Evolutionary conservation across 2,797 vertebrate species (phyloP).

Genomic region (Rachycentron canadum): DNA sequence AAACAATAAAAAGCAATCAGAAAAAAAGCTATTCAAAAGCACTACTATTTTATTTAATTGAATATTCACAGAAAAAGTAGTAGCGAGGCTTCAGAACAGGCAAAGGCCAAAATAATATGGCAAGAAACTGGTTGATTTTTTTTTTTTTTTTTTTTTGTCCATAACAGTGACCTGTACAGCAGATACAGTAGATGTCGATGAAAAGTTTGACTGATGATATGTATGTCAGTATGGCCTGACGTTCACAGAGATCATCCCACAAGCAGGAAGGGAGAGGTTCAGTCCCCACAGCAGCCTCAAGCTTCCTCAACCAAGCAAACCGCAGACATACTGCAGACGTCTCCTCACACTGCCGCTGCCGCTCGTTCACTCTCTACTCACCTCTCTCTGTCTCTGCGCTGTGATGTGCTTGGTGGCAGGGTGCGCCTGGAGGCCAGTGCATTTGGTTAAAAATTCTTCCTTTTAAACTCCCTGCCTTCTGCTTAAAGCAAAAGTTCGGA

Average conservation of each 20-base stretch:
- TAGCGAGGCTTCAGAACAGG: not conserved
- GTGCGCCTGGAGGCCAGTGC: constrained; percentile 61
- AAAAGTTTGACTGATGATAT: constrained; percentile 11
- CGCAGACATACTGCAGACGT: constrained; percentile 25
- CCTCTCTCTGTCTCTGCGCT: constrained; percentile 41
- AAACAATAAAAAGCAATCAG: too few relatives aligned
- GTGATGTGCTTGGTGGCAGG: constrained; percentile 54
- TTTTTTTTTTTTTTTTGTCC: not conserved
- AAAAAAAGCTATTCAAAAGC: not conserved
- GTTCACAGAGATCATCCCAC: constrained; percentile 30
- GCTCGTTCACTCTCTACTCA: constrained; percentile 43
- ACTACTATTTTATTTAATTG: not conserved
- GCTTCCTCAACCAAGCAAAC: constrained; percentile 28
- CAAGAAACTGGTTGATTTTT: not conserved
- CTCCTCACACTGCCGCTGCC: constrained; percentile 32
- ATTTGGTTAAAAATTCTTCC: constrained; percentile 56
- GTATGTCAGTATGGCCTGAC: not conserved
- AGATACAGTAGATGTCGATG: not conserved
- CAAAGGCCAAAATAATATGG: not conserved
- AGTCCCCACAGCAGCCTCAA: constrained; percentile 19
- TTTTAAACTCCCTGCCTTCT: constrained; percentile 59
- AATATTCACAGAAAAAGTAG: not conserved
- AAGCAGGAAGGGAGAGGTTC: constrained; percentile 34
- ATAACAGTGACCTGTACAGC: not conserved
- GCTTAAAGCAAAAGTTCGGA: constrained; percentile 48